Base-by-base conservation (phyloP, 2,888 invertebrate species). In the Acanthosepion lycidas region DNA sequence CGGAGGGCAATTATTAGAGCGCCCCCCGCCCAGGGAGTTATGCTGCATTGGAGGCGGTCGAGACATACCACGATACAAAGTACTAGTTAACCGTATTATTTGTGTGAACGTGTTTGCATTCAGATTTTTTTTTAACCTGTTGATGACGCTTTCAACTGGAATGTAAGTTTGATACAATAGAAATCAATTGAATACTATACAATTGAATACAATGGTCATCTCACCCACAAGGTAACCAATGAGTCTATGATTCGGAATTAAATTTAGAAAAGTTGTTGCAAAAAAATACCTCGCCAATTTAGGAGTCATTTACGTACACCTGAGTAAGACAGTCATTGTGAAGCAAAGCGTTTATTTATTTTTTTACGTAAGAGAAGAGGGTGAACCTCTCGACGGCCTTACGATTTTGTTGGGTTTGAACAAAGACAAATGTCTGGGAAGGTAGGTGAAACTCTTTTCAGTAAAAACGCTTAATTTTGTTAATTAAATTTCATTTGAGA, bases 71-170 rank as follows among this genome's bases (percentile, higher is more conserved):
- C n/a, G 78, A 78, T 33, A 78, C 78, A 78, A 78, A 33, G n/a
- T 78, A n/a, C n/a, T 78, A 78, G 78, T 78, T 78, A 78, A 78
- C 78, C 78, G 78, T 78, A n/a, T 78, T 78, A 78, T 78, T 78
- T 78, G n/a, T 33, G 15, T 33, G n/a, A 78, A 15, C 33, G 78
- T 78, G 78, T 78, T 78, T 78, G 78, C 78, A 78, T 78, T 78
- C n/a, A 33, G 78, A 4, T 78, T 78, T 78, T 78, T 78, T 78
- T 78, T 78, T 78, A 5, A 78, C 8, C n/a, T 78, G 78, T 12
- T n/a, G n/a, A 78, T 78, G 78, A 78, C 78, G n/a, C 23, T 78
- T 33, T 78, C 78, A n/a, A 15, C 9, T n/a, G 78, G 78, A 78
- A 78, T 78, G 78, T n/a, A 78, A 33, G 78, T 78, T 78, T 78